Conservation (phyloP, 2,888 invertebrate genomes). For the Cryptops parisi region DNA sequence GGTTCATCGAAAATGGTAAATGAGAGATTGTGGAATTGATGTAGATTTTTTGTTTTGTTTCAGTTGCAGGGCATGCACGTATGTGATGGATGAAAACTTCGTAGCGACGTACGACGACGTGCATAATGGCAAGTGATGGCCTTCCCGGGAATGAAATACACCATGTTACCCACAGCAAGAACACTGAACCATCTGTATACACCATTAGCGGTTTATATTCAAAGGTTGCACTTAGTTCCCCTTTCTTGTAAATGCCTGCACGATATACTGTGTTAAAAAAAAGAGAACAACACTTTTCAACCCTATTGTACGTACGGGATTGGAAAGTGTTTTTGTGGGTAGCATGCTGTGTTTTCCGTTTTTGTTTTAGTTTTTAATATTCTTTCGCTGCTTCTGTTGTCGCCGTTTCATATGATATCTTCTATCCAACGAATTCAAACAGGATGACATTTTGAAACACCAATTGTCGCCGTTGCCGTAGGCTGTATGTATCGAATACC, state of each 20-base stretch:
- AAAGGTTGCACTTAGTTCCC: constrained; percentile 6
- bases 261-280: neutral
- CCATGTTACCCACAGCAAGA: neutral
- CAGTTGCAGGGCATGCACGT: too few species aligned
- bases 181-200: constrained; percentile 17
- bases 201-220: constrained; percentile 20
- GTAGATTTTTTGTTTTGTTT: too few species aligned
- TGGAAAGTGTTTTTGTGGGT: neutral
- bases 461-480: too few species aligned
- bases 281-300: neutral
- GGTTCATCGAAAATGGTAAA: too few species aligned
- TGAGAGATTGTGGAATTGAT: too few species aligned
- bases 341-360: neutral
- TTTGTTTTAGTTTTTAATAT: neutral
- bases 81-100: too few species aligned
- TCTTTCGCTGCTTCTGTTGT: neutral
- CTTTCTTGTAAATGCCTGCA: neutral
- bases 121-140: neutral
- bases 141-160: neutral
- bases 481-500: too few species aligned
- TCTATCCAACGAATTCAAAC: too few species aligned
- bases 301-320: neutral
- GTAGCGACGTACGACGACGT: too few species aligned
- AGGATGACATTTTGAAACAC: too few species aligned
- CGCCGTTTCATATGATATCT: too few species aligned